These are phyloP conservation scores for Lasioglossum malachurum DNA, from an alignment of 2,888 invertebrate genomes.

Conservation along the genomic window DNA sequence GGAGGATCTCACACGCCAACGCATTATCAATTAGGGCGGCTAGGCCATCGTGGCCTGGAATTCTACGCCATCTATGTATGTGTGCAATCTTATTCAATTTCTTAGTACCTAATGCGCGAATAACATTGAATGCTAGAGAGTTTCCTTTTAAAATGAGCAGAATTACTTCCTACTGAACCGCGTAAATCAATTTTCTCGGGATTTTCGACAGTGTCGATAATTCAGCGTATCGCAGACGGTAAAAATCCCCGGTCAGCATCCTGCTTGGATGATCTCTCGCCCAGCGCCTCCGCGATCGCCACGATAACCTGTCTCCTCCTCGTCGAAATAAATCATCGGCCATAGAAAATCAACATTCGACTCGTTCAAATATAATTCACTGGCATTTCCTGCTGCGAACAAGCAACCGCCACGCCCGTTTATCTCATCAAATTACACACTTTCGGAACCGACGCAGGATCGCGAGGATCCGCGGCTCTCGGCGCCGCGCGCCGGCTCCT, in stretches of 20 bases:
- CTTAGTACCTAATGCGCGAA: not conserved
- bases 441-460: constrained; percentile 33
- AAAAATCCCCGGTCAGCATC: not conserved
- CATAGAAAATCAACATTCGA: constrained; percentile 4
- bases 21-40: constrained; percentile 39
- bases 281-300: not conserved
- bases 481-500: constrained; percentile 5
- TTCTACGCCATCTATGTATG: no score
- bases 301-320: constrained; percentile 8
- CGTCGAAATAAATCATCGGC: constrained; percentile 15
- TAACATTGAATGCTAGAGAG: no score
- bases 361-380: constrained; percentile 9
- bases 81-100: not conserved
- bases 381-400: constrained; percentile 27
- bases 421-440: constrained; percentile 50
- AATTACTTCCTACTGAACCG: not conserved
- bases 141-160: not conserved
- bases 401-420: constrained; percentile 31
- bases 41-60: constrained; percentile 5
- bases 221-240: not conserved
- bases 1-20: constrained; percentile 19
- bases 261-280: not conserved
- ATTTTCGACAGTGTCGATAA: not conserved
- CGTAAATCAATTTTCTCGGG: not conserved
- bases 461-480: constrained; percentile 33